Conservation (phyloP, 2,113 vertebrate genomes). For the Neomonachus schauinslandi region DNA sequence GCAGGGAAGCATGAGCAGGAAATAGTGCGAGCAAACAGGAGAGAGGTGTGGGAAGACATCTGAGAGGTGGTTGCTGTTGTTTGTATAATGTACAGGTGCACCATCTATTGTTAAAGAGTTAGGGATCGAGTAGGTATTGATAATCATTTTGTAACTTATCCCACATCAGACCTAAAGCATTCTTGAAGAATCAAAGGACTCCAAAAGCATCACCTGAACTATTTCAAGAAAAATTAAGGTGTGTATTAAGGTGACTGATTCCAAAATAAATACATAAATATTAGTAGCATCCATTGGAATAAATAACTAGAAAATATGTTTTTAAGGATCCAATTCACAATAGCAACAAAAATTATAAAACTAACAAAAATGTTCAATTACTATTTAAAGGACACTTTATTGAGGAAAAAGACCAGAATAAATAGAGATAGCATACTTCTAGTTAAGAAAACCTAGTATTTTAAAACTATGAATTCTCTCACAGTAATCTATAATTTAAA, state of each 20-base stretch:
- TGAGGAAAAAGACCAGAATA: not conserved
- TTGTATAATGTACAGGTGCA: fast-evolving
- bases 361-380: not conserved
- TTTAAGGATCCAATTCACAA: conserved; percentile 5
- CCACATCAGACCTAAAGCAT: not conserved
- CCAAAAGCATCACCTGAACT: not conserved
- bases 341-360: not conserved
- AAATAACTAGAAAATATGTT: not conserved
- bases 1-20: not conserved
- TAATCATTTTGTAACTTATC: not conserved
- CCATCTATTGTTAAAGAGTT: not conserved
- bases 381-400: not conserved
- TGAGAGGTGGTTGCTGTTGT: not conserved
- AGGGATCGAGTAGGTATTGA: too few species aligned
- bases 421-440: not conserved
- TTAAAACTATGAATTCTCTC: not conserved
- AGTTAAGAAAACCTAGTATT: not conserved
- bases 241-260: not conserved
- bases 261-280: not conserved
- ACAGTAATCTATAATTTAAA: not conserved
- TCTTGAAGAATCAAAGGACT: not conserved
- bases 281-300: not conserved
- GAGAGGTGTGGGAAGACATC: not conserved
- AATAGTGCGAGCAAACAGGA: not conserved
- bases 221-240: not conserved